Conservation (phyloP, 2,888 invertebrate genomes). For the Cephus rjabovi region DNA sequence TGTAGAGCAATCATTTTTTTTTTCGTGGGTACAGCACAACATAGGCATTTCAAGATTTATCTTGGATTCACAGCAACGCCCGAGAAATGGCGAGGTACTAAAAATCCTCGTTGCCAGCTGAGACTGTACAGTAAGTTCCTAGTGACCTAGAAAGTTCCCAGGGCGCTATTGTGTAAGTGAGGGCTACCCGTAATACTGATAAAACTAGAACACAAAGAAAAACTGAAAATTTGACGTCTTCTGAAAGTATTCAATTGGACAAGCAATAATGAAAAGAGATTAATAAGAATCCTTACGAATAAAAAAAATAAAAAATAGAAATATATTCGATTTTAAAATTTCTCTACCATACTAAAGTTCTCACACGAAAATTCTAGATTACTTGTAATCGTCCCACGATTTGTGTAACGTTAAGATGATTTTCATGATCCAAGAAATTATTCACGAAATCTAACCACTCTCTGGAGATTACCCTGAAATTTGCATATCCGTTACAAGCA, state of each 20-base stretch:
- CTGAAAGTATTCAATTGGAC: neutral
- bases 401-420: neutral
- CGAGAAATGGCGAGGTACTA: neutral
- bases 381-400: neutral
- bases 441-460: neutral
- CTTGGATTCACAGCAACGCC: neutral
- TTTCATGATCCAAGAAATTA: neutral
- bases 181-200: neutral
- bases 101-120: neutral
- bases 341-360: too few species aligned
- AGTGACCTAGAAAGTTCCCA: neutral
- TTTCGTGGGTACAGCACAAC: neutral
- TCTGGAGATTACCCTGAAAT: neutral
- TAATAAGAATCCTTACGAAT: too few species aligned
- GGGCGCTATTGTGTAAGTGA: neutral
- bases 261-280: neutral
- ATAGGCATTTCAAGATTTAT: neutral
- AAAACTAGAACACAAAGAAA: neutral
- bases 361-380: neutral
- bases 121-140: neutral
- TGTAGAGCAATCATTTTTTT: neutral
- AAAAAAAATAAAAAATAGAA: too few species aligned
- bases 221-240: neutral
- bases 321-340: too few species aligned
- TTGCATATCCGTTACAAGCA: constrained; percentile 9